A percentile compares a stretch with the other conserved stretches of the same genome.
Conservation (phyloP, 2,888 invertebrate species). For the Eurois occulta region DNA sequence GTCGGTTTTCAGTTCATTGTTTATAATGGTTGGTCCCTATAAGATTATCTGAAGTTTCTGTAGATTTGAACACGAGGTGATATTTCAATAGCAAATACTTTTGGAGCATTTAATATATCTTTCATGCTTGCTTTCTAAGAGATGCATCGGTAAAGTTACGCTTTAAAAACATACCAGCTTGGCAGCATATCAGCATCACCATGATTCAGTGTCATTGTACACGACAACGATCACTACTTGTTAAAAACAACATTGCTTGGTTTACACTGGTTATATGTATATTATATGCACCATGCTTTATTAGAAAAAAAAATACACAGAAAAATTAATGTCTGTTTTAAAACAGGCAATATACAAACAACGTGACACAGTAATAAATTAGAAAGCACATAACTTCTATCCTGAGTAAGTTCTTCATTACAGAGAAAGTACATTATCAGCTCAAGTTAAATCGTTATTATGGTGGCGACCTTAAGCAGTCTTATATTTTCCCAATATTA, state of each 20-base stretch:
- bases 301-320: too few species aligned
- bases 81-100: background rate
- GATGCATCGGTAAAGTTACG: background rate
- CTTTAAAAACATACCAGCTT: background rate
- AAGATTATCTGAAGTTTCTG: background rate
- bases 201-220: background rate
- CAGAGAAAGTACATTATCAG: background rate
- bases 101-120: too few species aligned
- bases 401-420: background rate
- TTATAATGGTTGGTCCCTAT: background rate
- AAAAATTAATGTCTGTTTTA: background rate
- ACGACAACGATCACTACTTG: background rate
- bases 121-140: background rate
- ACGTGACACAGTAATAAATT: background rate
- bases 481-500: conserved; percentile 37
- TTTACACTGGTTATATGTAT: background rate
- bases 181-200: background rate
- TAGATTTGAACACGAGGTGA: background rate
- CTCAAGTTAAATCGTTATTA: background rate
- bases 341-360: background rate
- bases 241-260: background rate
- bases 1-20: background rate
- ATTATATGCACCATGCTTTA: background rate
- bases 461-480: background rate
- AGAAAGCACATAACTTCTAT: background rate